Evolutionary conservation across 2,797 vertebrate genomes (phyloP).

Genomic region (Bryconaethiops microstoma): DNA sequence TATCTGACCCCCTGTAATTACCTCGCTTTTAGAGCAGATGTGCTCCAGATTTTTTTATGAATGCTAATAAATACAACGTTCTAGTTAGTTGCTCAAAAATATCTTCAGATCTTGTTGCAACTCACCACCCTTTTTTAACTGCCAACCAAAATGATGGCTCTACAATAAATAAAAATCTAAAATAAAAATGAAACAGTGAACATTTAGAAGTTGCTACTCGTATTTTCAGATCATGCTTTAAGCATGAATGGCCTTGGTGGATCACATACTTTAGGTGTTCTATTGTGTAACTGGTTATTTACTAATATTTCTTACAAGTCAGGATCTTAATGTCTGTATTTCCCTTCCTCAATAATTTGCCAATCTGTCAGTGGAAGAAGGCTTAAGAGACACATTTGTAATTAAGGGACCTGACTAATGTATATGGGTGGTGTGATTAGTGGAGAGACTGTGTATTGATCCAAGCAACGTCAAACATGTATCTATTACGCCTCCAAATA

Average conservation of each 20-base stretch:
- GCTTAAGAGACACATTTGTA: slow-evolving; percentile 22
- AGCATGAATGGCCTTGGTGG: too few relatives aligned
- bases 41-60: background rate
- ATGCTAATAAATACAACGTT: slow-evolving; percentile 3
- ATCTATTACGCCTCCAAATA: slow-evolving; percentile 21
- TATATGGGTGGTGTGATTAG: slow-evolving; percentile 17
- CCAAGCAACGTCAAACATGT: slow-evolving; percentile 13
- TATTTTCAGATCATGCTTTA: background rate
- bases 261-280: background rate
- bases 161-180: background rate
- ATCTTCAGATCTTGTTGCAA: background rate
- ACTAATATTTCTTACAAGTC: slow-evolving; percentile 4
- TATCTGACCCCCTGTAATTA: background rate
- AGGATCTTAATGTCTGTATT: background rate
- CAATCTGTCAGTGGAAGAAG: background rate
- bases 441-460: slow-evolving; percentile 14
- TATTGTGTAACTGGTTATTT: background rate
- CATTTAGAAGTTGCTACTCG: background rate
- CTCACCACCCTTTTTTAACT: background rate
- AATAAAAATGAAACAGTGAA: background rate
- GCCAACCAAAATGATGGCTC: background rate
- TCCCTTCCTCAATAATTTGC: background rate
- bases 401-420: slow-evolving; percentile 11
- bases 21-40: background rate
- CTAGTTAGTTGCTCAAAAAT: slow-evolving; percentile 10